Evolutionary conservation across 2,888 invertebrate species (phyloP).

Genomic region (Hylaea fasciaria): DNA sequence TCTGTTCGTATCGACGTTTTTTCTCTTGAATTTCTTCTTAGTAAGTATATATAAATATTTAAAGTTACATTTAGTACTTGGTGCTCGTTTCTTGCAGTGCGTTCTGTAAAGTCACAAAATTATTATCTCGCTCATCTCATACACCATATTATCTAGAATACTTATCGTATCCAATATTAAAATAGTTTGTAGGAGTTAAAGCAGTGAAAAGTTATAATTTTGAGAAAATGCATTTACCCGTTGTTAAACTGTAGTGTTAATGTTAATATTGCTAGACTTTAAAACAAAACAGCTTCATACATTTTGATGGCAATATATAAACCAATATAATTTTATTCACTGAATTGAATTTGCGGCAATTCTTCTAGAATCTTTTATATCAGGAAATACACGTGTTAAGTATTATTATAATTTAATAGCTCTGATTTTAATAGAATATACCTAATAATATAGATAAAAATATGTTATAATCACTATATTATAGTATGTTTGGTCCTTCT

Average conservation of each 20-base stretch:
- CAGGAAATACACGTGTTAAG: background rate
- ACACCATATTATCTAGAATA: constrained; percentile 24
- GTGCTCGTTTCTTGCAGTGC: constrained; percentile 72
- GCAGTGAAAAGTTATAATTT: constrained; percentile 62
- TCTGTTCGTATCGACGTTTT: constrained; percentile 3
- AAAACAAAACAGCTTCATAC: constrained; percentile 50
- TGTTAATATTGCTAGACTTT: constrained; percentile 56
- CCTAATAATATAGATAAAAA: constrained; percentile 19
- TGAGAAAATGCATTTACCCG: constrained; percentile 77
- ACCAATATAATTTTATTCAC: background rate
- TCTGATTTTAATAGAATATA: constrained; percentile 12
- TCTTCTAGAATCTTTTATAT: background rate
- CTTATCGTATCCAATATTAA: constrained; percentile 24
- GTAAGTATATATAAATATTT: constrained; percentile 18
- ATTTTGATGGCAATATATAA: constrained; percentile 8
- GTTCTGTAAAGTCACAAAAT: constrained; percentile 47
- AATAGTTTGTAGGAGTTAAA: constrained; percentile 35
- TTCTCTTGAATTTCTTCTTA: constrained; percentile 15
- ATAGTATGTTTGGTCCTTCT: constrained; percentile 17
- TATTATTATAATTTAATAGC: constrained; percentile 3
- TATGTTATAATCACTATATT: constrained; percentile 19
- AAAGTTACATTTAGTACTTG: constrained; percentile 45
- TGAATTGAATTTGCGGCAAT: constrained; percentile 6
- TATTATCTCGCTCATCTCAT: constrained; percentile 24
- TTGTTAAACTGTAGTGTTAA: constrained; percentile 64